Evolutionary conservation across 2,113 vertebrate genomes (phyloP), one percentile per base, ranked within the genome.

Genomic region (Pholis gunnellus): DNA sequence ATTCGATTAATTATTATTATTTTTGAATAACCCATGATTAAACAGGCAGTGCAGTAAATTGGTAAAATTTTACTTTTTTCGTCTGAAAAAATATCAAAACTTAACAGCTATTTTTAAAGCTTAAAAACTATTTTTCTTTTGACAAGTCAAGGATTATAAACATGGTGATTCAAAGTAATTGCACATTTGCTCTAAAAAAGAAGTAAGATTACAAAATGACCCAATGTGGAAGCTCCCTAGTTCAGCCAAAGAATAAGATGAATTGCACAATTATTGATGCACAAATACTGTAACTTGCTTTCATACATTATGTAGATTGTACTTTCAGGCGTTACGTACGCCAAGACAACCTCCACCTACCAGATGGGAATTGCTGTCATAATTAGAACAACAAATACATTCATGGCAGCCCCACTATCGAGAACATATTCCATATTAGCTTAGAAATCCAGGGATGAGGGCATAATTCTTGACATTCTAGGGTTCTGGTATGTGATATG

Each of bases 351-450:
- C 34, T 60, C 17, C 34, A 25, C 42, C 29, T 80, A 68, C 52
- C 56, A 57, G 40, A 20, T 70, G 81, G 59, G 63, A 79, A 57
- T 57, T 0, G 1, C 46, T 75, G 60, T 79, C 4, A 72, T 80
- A 75, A 85, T 85, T 78, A 72, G 13, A 77, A 75, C 61, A 79
- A 76, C 75, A 68, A 79, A 88, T 82, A 36, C 50, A 72, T 68
- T 56, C 22, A 4, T 14, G 46, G 63, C 34, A 73, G 60, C 38
- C 38, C 3, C 46, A 27, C 31, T 56, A 64, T 81, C 9, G 1
- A 29, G 69, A 72, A 57, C 72, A 72, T 56, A 64, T 77, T 81
- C 74, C 14, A 40, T 78, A 81, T 86, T 52, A 79, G 17, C 40
- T 40, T 11, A 18, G 50, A 85, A 72, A 72, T 84, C 54, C 31